Base-by-base conservation (phyloP, 2,113 vertebrate genomes). In the Reinhardtius hippoglossoides region DNA sequence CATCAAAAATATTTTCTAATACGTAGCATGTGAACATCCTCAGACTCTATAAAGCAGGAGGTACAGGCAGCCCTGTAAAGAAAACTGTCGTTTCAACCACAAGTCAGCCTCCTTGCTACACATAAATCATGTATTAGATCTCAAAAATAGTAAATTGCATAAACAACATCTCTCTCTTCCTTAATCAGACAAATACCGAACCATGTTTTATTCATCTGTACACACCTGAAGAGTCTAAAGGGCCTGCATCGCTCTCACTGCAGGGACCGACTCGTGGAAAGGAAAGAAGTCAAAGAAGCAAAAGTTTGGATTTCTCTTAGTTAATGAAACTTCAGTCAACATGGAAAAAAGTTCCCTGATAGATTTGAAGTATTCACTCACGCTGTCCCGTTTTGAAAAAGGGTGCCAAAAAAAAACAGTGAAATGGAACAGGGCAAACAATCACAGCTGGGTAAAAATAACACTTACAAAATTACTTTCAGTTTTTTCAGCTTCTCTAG, bases 71-170 rank as follows among this genome's bases (percentile, higher is more conserved):
- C 42, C 44, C 31, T 31, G 31, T 31, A 31, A 31, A 31, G 31
- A 6, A 31, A 31, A 31, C 31, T 31, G 62, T 76, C 65, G 70
- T 76, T 74, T 57, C 23, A 85, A 83, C 66, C 48, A 70, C 54
- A 73, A 61, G 68, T 78, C 50, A 16, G 55, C 82, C 66, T 77
- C 67, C 74, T 59, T 90, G 92, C 90, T 92, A 92, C 88, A 91
- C 79, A 72, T 56, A 86, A 87, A 73, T 87, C 76, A 82, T 58
- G 42, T 80, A 71, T 83, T 74, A 84, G 71, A 78, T 81, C 55
- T 83, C 70, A 84, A 82, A 90, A 90, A 88, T 85, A 90, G 80
- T 83, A 86, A 92, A 91, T 93, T 93, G 92, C 92, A 93, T 93
- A 92, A 90, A 92, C 87, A 81, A 81, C 81, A 81, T 74, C 79